phyloP scores from a whole-genome alignment of 2,113 vertebrate genomes.

The Lophochroa leadbeateri region DNA sequence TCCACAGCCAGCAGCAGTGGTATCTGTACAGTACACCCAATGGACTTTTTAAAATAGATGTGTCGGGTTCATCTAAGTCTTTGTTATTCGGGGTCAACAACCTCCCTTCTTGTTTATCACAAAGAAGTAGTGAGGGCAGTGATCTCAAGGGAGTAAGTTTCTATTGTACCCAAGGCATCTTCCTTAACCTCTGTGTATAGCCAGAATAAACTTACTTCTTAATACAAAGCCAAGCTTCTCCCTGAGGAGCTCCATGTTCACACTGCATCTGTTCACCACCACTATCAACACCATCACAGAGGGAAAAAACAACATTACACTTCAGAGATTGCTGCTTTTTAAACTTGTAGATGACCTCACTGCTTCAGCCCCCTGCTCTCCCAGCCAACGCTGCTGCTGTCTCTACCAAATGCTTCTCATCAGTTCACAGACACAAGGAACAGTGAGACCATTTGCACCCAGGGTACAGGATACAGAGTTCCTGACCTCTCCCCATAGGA shows the following conservation, averaged over 20 bases:
- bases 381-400: background rate
- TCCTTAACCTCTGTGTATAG: background rate
- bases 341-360: background rate
- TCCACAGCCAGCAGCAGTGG: background rate
- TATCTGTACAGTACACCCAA: background rate
- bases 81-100: background rate
- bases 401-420: background rate
- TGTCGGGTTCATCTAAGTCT: background rate
- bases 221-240: background rate
- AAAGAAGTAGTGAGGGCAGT: constrained; percentile 15
- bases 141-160: background rate
- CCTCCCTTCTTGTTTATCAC: constrained; percentile 14
- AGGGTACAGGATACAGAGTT: accelerated
- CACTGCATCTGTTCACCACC: background rate
- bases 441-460: background rate
- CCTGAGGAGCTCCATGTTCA: background rate
- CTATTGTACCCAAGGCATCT: background rate
- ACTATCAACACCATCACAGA: background rate
- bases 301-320: background rate
- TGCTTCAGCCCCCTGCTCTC: background rate
- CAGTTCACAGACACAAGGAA: background rate
- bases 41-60: background rate
- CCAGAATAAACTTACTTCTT: background rate
- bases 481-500: background rate
- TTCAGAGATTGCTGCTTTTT: background rate